Evolutionary conservation across 2,797 vertebrate species (phyloP), one percentile per base, ranked within the genome.

Genomic region (Hemitrygon akajei): DNA sequence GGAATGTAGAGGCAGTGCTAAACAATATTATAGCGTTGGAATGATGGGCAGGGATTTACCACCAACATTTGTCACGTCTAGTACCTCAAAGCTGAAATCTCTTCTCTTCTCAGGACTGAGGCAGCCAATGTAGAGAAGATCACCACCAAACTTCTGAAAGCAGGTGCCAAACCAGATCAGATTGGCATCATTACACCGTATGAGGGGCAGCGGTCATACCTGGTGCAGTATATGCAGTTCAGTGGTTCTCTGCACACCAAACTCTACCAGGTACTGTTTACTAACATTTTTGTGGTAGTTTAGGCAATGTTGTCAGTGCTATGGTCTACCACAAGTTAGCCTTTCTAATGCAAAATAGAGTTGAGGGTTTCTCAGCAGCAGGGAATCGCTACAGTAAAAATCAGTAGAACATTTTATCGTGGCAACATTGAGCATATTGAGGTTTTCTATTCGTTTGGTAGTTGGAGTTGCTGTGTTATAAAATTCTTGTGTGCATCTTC

Each of bases 151-250:
- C 96, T 99, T 87, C 94, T 99, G 94, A 99, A 99, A 95, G 99
- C 99, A 0, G 99, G 99, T 6, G 99, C 99, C 94, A 99, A 99
- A 94, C 99, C 99, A 0, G 99, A 99, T 95, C 99, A 99, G 96
- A 99, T 99, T 0, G 99, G 99, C 87, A 99, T 99, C 95, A 99
- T 99, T 95, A 99, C 99, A 0, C 99, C 99, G 0, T 99, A 99
- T 0, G 99, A 99, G 95, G 99, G 99, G 1, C 99, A 99, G 95
- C 97, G 99, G 79, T 99, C 99, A 18, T 99, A 99, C 95, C 96
- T 99, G 96, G 99, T 99, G 95, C 99, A 99, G 95, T 99, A 99
- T 97, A 99, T 99, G 99, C 99, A 99, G 95, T 99, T 99, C 96
- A 99, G 99, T 0, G 99, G 99, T 94, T 99, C 99, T 63, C 96